These are phyloP conservation scores for Choreutis nemorana DNA, from an alignment of 2,888 invertebrate species.

Conservation along the genomic window DNA sequence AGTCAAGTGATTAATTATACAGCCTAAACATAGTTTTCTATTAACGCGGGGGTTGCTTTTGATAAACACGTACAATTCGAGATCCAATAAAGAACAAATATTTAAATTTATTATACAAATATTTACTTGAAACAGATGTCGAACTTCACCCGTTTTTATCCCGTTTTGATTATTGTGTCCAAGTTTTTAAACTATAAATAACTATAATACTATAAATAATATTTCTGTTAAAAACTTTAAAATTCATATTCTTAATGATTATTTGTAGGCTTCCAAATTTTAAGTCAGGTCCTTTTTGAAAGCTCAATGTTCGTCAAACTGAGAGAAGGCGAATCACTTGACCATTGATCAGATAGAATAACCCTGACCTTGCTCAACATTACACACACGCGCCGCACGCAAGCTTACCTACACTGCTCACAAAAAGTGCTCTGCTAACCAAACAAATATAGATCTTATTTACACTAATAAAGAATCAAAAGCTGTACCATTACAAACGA, in stretches of 20 bases:
- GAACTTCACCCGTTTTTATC: constrained; percentile 7
- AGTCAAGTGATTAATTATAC: constrained; percentile 63
- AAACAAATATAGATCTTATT: too few species aligned
- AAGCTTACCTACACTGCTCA: constrained; percentile 1
- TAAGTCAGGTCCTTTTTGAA: too few species aligned
- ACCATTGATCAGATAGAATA: constrained; percentile 58
- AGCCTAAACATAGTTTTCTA: too few species aligned
- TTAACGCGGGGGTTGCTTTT: too few species aligned
- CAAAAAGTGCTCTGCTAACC: too few species aligned
- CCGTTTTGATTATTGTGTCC: constrained; percentile 3
- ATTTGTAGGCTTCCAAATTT: constrained; percentile 23
- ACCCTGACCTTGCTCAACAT: constrained; percentile 64
- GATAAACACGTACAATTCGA: too few species aligned
- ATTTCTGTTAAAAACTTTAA: constrained; percentile 14
- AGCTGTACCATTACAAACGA: too few species aligned
- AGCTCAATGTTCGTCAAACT: too few species aligned
- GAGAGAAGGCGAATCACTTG: constrained; percentile 49
- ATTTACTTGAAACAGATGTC: constrained; percentile 5
- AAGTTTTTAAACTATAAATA: constrained; percentile 1
- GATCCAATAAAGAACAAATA: too few species aligned
- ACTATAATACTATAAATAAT: constrained; percentile 4
- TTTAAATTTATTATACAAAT: too few species aligned
- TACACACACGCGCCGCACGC: constrained; percentile 30
- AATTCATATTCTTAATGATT: constrained; percentile 27
- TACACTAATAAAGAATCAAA: too few species aligned